Conservation (phyloP, 2,888 invertebrate species). For the Danaus chrysippus region DNA sequence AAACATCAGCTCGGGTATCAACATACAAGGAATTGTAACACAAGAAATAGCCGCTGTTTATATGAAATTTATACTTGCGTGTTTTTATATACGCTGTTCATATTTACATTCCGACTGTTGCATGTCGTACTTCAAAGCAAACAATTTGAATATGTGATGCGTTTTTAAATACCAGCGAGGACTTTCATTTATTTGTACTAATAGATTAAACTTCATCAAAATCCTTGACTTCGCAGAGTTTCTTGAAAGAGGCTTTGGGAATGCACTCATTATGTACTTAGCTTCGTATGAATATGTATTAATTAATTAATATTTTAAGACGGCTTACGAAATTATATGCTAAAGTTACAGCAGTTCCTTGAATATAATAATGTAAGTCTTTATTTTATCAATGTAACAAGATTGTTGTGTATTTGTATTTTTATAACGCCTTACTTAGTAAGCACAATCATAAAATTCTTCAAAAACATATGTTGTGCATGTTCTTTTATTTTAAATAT, state of each 20-base stretch:
- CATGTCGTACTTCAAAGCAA: not conserved
- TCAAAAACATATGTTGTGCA: too few species aligned
- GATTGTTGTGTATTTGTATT: too few species aligned
- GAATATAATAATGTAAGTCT: not conserved
- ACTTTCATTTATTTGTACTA: conserved; percentile 20
- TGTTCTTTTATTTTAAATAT: too few species aligned
- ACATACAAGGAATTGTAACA: too few species aligned
- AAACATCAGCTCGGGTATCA: too few species aligned
- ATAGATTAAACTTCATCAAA: conserved; percentile 22
- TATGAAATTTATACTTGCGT: too few species aligned
- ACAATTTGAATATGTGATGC: not conserved
- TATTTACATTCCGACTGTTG: too few species aligned
- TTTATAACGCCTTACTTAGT: too few species aligned
- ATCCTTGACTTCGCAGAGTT: conserved; percentile 20
- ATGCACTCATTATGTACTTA: conserved; percentile 22
- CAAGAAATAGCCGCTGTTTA: too few species aligned
- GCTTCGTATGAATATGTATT: conserved; percentile 19
- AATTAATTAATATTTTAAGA: conserved; percentile 12
- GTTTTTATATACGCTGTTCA: too few species aligned
- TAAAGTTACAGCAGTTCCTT: not conserved
- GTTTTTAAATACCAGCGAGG: conserved; percentile 19
- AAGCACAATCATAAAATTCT: too few species aligned
- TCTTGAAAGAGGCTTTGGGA: conserved; percentile 26
- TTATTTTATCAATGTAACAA: not conserved
- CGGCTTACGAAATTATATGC: not conserved